Conservation (phyloP, 2,113 vertebrate genomes). For the Pipa parva region DNA sequence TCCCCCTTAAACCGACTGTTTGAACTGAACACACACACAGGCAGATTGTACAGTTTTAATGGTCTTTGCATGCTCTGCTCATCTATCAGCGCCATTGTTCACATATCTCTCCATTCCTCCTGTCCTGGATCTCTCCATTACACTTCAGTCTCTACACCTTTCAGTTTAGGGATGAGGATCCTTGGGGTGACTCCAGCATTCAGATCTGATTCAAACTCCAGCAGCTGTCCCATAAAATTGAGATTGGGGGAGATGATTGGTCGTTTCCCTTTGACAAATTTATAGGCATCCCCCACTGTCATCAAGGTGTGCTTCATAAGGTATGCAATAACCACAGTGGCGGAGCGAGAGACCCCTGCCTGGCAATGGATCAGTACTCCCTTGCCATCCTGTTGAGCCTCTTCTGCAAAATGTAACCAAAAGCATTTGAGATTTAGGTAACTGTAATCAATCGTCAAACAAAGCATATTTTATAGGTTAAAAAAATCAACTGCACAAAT, state of each 20-base stretch:
- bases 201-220: constrained; percentile 79
- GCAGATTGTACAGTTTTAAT: too few relatives aligned
- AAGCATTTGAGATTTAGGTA: background rate
- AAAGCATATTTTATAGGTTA: too few relatives aligned
- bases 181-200: constrained; percentile 77
- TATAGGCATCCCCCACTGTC: constrained; percentile 82
- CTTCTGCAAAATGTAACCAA: constrained; percentile 57
- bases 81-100: too few relatives aligned
- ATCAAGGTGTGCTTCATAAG: constrained; percentile 84
- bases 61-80: too few relatives aligned
- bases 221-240: constrained; percentile 80
- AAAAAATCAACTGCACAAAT: too few relatives aligned
- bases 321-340: constrained; percentile 78
- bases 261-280: constrained; percentile 72
- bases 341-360: constrained; percentile 77
- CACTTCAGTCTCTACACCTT: constrained; percentile 75
- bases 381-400: constrained; percentile 74
- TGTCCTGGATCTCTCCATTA: constrained; percentile 41
- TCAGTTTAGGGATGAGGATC: constrained; percentile 74
- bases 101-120: too few relatives aligned
- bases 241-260: constrained; percentile 78
- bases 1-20: too few relatives aligned
- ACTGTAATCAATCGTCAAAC: too few relatives aligned
- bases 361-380: constrained; percentile 80
- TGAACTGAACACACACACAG: too few relatives aligned